Evolutionary conservation across 2,888 invertebrate genomes (phyloP), one percentile per base, ranked within the genome.

Genomic region (Catonia carolina): DNA sequence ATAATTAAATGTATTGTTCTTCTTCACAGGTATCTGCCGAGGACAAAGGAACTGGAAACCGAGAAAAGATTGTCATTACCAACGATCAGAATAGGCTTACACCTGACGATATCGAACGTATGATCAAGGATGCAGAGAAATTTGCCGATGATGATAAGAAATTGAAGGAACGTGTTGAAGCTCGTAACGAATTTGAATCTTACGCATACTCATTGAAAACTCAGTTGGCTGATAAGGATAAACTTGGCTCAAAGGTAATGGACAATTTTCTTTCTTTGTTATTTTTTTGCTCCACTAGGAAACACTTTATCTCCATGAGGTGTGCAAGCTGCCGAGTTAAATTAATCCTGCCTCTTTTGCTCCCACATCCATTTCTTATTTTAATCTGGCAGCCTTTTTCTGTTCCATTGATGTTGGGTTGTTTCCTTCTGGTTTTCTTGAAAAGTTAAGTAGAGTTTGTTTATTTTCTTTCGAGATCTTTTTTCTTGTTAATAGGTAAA

Each of bases 101-200:
- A 12, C 97, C 96, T 3, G 98, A 99, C 66, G 98, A 99, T 69
- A 99, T 99, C 66, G 97, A 99, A 71, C 82, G 95, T 61, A 99
- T 99, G 99, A 96, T 99, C 74, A 91, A 91, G 75, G 98, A 99
- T 71, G 97, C 98, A 1, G 99, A 99, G 77, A 93, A 92, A 74
- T 99, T 97, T 75, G 95, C 97, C 15, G 98, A 98, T 69, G 98
- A 99, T 65, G 99, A 99, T 75, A 96, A 96, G 78, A 94, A 93
- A 74, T 77, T 94, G 63, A 94, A 94, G 76, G 94, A 97, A 74
- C 83, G 89, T 52, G 95, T 98, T 2, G 98, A 98, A 72, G 86
- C 97, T 2, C 85, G 95, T 64, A 98, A 98, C 73, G 98, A 98
- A 71, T 80, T 99, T 54, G 98, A 99, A 75, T 91, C 92, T 57